Evolutionary conservation across 1,140 invertebrate genomes (phyloP), one percentile per base, ranked within the genome.

Genomic region (Scaptomyza hsui): DNA sequence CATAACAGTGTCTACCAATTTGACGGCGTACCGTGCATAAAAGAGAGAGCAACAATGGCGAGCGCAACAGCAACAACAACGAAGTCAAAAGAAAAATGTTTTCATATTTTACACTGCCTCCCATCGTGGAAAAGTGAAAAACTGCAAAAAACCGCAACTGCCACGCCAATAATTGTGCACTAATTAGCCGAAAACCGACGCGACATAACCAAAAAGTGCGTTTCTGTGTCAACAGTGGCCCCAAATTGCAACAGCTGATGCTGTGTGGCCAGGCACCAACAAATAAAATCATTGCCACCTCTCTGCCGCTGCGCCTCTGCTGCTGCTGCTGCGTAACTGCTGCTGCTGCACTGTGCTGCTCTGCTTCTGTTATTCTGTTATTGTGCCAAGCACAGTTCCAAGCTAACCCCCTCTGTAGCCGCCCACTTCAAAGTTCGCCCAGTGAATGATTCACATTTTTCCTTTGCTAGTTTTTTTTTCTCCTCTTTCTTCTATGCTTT

Each of bases 381-480:
- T 75, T 79, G 79, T 75, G 63, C 60, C 67, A 71, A 71, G 51
- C 56, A 72, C 56, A 68, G 64, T 65, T 61, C 55, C 35, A 72
- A 42, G 49, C 32, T 42, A 62, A 61, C 51, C 71, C 75, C 41
- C 41, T 63, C 60, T 41, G 51, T 61, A 60, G 26, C 65, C 74
- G 47, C 75, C 78, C 64, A 77, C 60, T 65, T 56, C 65, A 48
- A 61, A 48, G 72, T 49, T 63, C 73, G 75, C 72, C 70, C 74
- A 76, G 57, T 61, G 82, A 86, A 88, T 86, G 82, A 86, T 86
- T 88, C 82, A 86, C 82, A 86, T 70, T 88, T 85, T 86, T 75
- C 82, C 67, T 86, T 70, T 52, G 55, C 56, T 67, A 77, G 42
- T 75, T 67, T 59, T 53, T 52, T 37, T 59, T 42, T 65, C 42